phyloP scores from a whole-genome alignment of 2,888 invertebrate species.

The Lypha dubia region DNA sequence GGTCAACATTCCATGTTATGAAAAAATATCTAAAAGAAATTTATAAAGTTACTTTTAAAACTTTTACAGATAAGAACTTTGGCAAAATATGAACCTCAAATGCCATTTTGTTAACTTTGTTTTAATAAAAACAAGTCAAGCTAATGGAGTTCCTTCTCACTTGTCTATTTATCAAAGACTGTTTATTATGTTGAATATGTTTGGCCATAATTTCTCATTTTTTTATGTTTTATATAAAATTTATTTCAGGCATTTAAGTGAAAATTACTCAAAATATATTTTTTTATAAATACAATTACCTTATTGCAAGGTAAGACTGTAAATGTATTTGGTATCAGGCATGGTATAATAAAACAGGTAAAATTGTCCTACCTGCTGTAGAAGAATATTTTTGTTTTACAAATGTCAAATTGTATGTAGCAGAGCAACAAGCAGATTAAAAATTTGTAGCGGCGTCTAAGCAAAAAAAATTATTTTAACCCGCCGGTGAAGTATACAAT shows the following conservation, averaged over 20 bases:
- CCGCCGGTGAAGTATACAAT: too few relatives aligned
- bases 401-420: too few relatives aligned
- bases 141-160: constrained; percentile 18
- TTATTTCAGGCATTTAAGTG: neutral
- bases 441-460: too few relatives aligned
- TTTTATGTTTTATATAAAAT: neutral
- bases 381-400: too few relatives aligned
- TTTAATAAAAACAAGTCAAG: constrained; percentile 14
- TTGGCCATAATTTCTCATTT: constrained; percentile 63
- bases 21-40: constrained; percentile 34
- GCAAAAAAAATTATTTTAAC: too few relatives aligned
- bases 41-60: constrained; percentile 50
- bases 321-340: too few relatives aligned
- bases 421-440: too few relatives aligned
- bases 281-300: too few relatives aligned
- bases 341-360: too few relatives aligned
- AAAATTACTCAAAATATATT: neutral
- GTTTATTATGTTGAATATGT: constrained; percentile 29
- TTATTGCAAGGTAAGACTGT: too few relatives aligned
- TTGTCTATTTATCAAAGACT: constrained; percentile 27
- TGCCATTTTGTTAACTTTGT: constrained; percentile 1
- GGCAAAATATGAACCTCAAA: constrained; percentile 45
- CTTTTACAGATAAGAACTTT: constrained; percentile 54
- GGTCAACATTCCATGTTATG: constrained; percentile 62
- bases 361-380: too few relatives aligned